Percentiles rank a stretch among this genome's conserved stretches.
Evolutionary conservation across 2,888 invertebrate species (phyloP).

Genomic region (Drosophila barbarae): DNA sequence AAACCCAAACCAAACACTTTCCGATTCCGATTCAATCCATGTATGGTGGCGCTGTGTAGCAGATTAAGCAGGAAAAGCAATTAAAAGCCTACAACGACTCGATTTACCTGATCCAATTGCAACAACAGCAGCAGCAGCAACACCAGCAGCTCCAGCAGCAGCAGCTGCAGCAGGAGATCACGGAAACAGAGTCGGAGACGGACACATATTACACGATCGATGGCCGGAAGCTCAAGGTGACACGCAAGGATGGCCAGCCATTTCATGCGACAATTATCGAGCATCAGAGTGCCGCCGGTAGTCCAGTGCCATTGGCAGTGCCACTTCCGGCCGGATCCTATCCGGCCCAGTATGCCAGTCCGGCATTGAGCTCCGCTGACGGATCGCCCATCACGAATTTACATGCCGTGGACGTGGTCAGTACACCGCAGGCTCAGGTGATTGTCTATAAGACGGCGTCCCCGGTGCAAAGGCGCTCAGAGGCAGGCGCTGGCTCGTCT

Average conservation of each 20-base stretch:
- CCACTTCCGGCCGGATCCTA: constrained; percentile 79
- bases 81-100: constrained; percentile 88
- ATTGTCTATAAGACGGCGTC: constrained; percentile 77
- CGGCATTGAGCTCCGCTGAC: constrained; percentile 79
- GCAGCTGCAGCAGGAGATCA: constrained; percentile 57
- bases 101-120: constrained; percentile 79
- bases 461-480: constrained; percentile 70
- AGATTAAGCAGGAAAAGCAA: constrained; percentile 81
- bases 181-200: constrained; percentile 42
- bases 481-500: constrained; percentile 76
- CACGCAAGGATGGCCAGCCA: constrained; percentile 66
- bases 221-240: constrained; percentile 73
- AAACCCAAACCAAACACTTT: constrained; percentile 54
- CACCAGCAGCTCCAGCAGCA: constrained; percentile 65
- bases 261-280: constrained; percentile 60
- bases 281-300: constrained; percentile 57
- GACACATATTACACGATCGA: constrained; percentile 75
- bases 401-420: constrained; percentile 66
- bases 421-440: constrained; percentile 70
- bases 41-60: constrained; percentile 54
- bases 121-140: constrained; percentile 72
- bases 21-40: constrained; percentile 41
- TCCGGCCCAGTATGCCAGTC: constrained; percentile 89
- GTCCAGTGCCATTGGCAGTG: constrained; percentile 54
- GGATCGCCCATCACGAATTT: constrained; percentile 76